Conservation (phyloP, 1,140 invertebrate species). For the Coptotermes formosanus region DNA sequence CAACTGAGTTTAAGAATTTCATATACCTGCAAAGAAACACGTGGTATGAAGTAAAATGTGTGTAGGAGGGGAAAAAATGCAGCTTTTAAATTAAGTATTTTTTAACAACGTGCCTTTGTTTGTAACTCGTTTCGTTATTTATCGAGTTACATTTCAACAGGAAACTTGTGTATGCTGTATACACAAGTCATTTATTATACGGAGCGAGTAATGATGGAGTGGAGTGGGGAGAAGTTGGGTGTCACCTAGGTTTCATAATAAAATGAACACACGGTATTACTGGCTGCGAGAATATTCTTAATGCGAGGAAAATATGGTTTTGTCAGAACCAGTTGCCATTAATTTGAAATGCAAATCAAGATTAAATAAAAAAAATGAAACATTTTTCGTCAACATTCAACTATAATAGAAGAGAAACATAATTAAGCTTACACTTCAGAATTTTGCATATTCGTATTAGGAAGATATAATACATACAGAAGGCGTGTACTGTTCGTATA, state of each 20-base stretch:
- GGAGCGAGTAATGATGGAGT: background rate
- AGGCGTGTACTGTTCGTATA: slow-evolving; percentile 10
- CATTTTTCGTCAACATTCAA: background rate
- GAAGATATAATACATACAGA: slow-evolving; percentile 11
- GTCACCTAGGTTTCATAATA: background rate
- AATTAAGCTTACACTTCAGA: slow-evolving; percentile 2
- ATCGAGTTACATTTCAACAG: background rate
- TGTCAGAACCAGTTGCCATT: background rate
- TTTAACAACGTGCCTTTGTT: background rate
- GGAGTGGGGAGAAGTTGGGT: background rate
- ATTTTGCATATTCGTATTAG: slow-evolving; percentile 17
- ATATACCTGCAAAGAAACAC: background rate
- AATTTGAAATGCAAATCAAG: slow-evolving; percentile 9
- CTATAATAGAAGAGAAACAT: slow-evolving; percentile 1
- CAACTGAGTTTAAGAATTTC: background rate
- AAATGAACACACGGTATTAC: background rate
- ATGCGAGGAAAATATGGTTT: slow-evolving; percentile 1
- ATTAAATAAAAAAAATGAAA: background rate
- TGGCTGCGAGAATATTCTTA: background rate
- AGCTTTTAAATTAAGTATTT: background rate
- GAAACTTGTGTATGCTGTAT: background rate
- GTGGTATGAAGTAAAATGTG: background rate
- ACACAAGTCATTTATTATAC: background rate
- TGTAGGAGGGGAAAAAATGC: background rate
- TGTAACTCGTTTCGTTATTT: background rate